These are phyloP conservation scores for Turritopsis rubra DNA, from an alignment of 30 jellyfish, hydroid and myxozoan genomes.

Conservation along the genomic window DNA sequence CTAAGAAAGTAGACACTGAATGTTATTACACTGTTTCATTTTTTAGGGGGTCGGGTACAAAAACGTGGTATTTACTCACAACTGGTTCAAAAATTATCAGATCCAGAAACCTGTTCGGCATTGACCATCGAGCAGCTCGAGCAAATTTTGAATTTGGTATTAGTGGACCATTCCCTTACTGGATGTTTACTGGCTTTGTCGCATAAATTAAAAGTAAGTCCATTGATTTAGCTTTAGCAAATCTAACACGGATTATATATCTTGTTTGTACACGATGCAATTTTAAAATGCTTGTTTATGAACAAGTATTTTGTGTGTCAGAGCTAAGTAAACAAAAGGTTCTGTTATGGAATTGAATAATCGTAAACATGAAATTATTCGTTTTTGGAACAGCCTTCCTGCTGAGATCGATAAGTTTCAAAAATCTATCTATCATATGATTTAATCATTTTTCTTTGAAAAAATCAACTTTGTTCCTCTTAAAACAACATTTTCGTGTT, in stretches of 20 bases:
- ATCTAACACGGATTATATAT: background rate
- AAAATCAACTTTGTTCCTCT: too few relatives aligned
- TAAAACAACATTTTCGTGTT: background rate
- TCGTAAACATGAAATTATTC: too few relatives aligned
- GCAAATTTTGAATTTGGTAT: constrained; percentile 43
- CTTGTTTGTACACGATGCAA: background rate
- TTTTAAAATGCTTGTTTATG: background rate
- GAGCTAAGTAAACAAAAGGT: too few relatives aligned
- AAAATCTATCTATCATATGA: background rate
- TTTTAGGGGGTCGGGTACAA: constrained; percentile 23
- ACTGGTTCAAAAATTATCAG: constrained; percentile 10
- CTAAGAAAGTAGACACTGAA: too few relatives aligned
- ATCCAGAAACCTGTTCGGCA: background rate
- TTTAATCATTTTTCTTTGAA: too few relatives aligned
- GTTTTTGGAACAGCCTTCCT: too few relatives aligned
- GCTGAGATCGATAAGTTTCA: too few relatives aligned
- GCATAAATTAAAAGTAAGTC: constrained; percentile 25
- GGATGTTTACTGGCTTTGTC: constrained; percentile 56
- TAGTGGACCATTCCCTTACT: constrained; percentile 60
- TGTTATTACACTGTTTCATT: too few relatives aligned
- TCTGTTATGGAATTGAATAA: too few relatives aligned
- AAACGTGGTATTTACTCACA: constrained; percentile 26
- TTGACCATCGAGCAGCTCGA: constrained; percentile 36
- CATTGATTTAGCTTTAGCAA: background rate
- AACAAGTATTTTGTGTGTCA: too few relatives aligned